Conservation (phyloP, 2,888 invertebrate genomes). For the Timema cristinae region DNA sequence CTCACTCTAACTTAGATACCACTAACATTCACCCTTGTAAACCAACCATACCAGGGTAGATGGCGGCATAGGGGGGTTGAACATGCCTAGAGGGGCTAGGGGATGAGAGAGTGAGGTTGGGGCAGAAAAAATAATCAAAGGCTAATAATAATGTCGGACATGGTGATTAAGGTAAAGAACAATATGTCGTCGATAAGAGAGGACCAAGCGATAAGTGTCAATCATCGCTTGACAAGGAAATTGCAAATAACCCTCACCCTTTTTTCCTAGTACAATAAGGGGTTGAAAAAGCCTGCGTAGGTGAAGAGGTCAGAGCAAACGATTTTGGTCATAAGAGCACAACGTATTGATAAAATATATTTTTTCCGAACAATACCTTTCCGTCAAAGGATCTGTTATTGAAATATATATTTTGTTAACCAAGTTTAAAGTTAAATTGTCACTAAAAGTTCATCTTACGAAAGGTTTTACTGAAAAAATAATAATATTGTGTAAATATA, state of each 20-base stretch:
- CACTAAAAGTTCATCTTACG: no score
- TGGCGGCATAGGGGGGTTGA: neutral
- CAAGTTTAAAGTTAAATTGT: no score
- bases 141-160: slow-evolving; percentile 24
- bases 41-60: neutral
- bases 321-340: neutral
- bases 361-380: no score
- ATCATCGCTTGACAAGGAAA: slow-evolving; percentile 14
- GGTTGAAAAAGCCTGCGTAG: neutral
- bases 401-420: no score
- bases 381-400: no score
- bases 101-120: no score
- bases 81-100: no score
- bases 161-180: slow-evolving; percentile 24
- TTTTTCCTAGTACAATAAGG: neutral
- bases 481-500: no score
- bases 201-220: slow-evolving; percentile 16
- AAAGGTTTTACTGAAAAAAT: no score
- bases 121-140: slow-evolving; percentile 23
- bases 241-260: neutral
- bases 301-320: neutral
- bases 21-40: neutral
- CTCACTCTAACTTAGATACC: neutral
- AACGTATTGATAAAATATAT: no score
- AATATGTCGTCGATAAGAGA: slow-evolving; percentile 21